phyloP scores from a whole-genome alignment of 2,113 vertebrate genomes.

The Hippocampus abdominalis region DNA sequence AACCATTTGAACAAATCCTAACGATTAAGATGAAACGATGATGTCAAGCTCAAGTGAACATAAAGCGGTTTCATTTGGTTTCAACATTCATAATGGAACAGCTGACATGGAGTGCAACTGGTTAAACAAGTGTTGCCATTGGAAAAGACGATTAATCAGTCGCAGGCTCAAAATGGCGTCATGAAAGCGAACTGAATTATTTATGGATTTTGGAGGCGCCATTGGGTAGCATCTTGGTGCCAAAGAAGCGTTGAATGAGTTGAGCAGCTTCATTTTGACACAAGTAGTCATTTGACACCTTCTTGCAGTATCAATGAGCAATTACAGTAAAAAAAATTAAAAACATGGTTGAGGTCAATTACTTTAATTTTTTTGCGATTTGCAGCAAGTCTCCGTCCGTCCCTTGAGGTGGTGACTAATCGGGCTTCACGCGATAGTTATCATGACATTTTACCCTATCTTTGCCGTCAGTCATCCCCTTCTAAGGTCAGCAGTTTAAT shows the following conservation, averaged over 20 bases:
- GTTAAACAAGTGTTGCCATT: neutral
- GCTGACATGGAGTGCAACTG: neutral
- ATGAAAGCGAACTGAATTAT: too few relatives aligned
- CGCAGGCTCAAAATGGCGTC: too few relatives aligned
- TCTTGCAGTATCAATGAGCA: neutral
- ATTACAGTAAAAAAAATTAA: neutral
- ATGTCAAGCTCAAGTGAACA: slow-evolving; percentile 12
- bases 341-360: too few relatives aligned
- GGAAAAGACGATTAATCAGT: neutral
- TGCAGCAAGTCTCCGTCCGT: too few relatives aligned
- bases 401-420: too few relatives aligned
- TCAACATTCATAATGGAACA: neutral
- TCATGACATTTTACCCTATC: too few relatives aligned
- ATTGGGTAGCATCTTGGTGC: neutral
- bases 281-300: neutral
- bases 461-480: too few relatives aligned
- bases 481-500: too few relatives aligned
- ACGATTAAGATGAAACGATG: slow-evolving; percentile 20
- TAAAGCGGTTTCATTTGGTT: neutral
- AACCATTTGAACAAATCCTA: slow-evolving; percentile 4
- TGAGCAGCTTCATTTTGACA: neutral
- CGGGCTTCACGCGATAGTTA: too few relatives aligned
- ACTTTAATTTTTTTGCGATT: too few relatives aligned
- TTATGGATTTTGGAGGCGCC: too few relatives aligned
- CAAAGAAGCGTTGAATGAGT: neutral